phyloP scores from a whole-genome alignment of 2,888 invertebrate species.

The Panzeria rudis region DNA sequence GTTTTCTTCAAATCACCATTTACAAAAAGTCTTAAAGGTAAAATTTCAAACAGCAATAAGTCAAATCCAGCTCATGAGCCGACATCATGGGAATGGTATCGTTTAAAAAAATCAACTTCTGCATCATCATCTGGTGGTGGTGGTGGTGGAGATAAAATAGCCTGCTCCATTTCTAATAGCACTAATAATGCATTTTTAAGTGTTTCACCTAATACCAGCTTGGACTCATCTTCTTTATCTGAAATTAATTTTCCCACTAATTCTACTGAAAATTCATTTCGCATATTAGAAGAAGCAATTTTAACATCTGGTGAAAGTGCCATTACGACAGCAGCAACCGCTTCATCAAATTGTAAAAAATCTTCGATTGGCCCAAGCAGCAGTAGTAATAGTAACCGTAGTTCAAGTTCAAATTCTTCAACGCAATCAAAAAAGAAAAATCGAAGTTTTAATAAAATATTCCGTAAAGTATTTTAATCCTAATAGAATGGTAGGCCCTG shows the following conservation, averaged over 20 bases:
- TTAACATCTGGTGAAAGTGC: slow-evolving; percentile 75
- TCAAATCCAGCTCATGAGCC: slow-evolving; percentile 80
- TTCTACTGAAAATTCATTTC: slow-evolving; percentile 81
- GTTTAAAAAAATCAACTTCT: slow-evolving; percentile 77
- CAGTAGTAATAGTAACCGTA: slow-evolving; percentile 79
- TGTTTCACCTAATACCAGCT: slow-evolving; percentile 72
- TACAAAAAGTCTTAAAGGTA: slow-evolving; percentile 83
- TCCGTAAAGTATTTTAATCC: slow-evolving; percentile 89
- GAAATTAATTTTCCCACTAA: slow-evolving; percentile 80
- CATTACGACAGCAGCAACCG: slow-evolving; percentile 69
- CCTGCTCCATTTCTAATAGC: slow-evolving; percentile 39
- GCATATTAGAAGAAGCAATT: slow-evolving; percentile 81
- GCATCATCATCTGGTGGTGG: slow-evolving; percentile 53
- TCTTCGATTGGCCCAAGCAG: slow-evolving; percentile 78
- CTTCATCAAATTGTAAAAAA: slow-evolving; percentile 66
- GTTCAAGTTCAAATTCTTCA: slow-evolving; percentile 78
- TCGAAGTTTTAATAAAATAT: slow-evolving; percentile 89
- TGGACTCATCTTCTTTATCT: slow-evolving; percentile 79
- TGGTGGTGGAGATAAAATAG: slow-evolving; percentile 10
- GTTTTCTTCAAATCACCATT: slow-evolving; percentile 86
- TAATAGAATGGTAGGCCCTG: neutral
- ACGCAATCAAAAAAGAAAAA: slow-evolving; percentile 85
- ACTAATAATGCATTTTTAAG: slow-evolving; percentile 65
- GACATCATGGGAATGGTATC: slow-evolving; percentile 84
- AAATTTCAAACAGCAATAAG: slow-evolving; percentile 71